Base-by-base conservation (phyloP, 2,113 vertebrate species). In the Pomatorhinus ruficollis region DNA sequence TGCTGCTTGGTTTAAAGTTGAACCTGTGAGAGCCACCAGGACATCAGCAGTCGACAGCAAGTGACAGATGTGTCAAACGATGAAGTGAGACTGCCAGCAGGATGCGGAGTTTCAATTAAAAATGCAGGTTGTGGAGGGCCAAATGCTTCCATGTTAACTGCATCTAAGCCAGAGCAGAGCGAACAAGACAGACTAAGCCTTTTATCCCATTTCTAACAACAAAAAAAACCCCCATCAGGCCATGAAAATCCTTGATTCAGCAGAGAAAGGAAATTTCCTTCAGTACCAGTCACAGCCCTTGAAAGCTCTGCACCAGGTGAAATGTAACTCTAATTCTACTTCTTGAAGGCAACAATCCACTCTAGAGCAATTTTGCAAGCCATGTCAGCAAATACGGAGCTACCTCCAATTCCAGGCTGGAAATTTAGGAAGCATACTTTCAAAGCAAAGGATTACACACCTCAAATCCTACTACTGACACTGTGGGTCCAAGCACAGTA, bases 221-320 rank as follows among this genome's bases (percentile, higher is more conserved):
- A 53, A 24, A n/a, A 56, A 78, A 65, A 71, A 8, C 1, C 1
- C 4, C 9, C 44, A 54, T 6, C 37, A 54, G 44, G 50, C 42
- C 54, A 42, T 39, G 42, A 57, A 82, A 83, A 93, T n/a, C 61
- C 47, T 3, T 45, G 75, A 95, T 42, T 86, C 71, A 90, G 75
- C 75, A 91, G 40, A 71, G n/a, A 21, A 45, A 66, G 69, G 57
- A 52, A 88, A 78, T 13, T 44, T 19, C 69, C 22, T 59, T 69
- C 60, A n/a, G 37, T 4, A n/a, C 27, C 69, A 82, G 61, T 4
- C 53, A 12, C 0, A 15, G 50, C 42, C 53, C 66, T 83, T 0
- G 0, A 37, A 66, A 83, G 22, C 20, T 33, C 60, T 4, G 53
- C 9, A 22, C 33, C 1, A 0, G 25, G 30, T 63, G 72, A 83